phyloP scores from a whole-genome alignment of 2,888 invertebrate genomes.

The Leptogaster cylindrica region DNA sequence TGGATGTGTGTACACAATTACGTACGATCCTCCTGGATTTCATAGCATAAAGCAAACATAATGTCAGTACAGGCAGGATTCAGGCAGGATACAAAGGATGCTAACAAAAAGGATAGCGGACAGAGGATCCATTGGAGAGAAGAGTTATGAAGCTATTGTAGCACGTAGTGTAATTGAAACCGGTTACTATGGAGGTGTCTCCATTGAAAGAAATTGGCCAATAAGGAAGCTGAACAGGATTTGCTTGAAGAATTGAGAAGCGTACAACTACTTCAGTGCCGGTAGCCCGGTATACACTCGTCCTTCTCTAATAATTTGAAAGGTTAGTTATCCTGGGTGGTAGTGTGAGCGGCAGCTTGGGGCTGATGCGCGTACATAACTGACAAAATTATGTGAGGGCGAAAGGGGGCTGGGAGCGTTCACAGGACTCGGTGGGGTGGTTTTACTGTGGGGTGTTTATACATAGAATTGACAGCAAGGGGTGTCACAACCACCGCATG shows the following conservation, averaged over 20 bases:
- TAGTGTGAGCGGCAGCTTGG: not conserved
- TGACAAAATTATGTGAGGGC: conserved; percentile 11
- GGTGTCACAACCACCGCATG: conserved; percentile 42
- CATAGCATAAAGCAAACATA: conserved; percentile 29
- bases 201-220: conserved; percentile 47
- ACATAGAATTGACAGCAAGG: conserved; percentile 24
- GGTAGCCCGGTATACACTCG: not conserved
- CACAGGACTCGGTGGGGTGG: not conserved
- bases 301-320: not conserved
- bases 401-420: not conserved
- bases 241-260: conserved; percentile 5
- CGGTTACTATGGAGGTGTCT: conserved; percentile 45
- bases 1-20: conserved; percentile 36
- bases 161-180: conserved; percentile 31
- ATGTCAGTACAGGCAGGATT: not conserved
- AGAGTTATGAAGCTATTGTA: conserved; percentile 18
- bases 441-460: conserved; percentile 28
- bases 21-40: conserved; percentile 38
- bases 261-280: not conserved
- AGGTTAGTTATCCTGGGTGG: not conserved
- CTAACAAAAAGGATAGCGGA: not conserved
- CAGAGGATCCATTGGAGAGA: not conserved
- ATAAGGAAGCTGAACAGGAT: conserved; percentile 43
- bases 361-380: too few relatives aligned
- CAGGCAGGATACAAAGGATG: conserved; percentile 1